Conservation (phyloP, 2,888 invertebrate genomes). For the Willowsia nigromaculata region DNA sequence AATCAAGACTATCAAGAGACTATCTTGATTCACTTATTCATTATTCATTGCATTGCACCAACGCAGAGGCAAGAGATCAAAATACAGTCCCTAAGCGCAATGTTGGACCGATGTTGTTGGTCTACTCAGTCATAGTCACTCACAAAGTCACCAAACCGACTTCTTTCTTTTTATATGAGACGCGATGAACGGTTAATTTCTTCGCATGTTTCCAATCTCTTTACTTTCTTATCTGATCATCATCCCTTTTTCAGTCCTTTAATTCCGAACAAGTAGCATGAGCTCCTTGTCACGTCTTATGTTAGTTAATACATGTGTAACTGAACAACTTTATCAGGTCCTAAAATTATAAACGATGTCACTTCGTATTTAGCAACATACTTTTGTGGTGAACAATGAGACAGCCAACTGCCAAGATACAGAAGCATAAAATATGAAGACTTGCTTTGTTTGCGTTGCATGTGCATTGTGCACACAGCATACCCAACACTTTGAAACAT, state of each 20-base stretch:
- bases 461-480: background rate
- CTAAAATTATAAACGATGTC: constrained; percentile 1
- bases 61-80: background rate
- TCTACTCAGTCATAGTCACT: background rate
- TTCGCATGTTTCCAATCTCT: background rate
- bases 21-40: background rate
- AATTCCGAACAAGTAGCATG: background rate
- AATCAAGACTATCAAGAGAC: background rate
- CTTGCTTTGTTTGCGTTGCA: too few relatives aligned
- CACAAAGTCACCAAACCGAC: background rate
- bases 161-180: background rate
- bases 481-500: background rate
- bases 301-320: background rate
- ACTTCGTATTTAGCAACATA: background rate
- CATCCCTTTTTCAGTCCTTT: background rate
- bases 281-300: background rate
- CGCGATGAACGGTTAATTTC: background rate
- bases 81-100: too few relatives aligned
- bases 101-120: background rate
- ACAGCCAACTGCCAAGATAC: background rate
- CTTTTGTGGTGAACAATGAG: background rate
- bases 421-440: too few relatives aligned
- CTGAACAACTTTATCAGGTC: background rate
- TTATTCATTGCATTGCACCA: background rate
- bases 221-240: constrained; percentile 4